Evolutionary conservation across 2,113 vertebrate species (phyloP).

Genomic region (Todiramphus saurophagus): DNA sequence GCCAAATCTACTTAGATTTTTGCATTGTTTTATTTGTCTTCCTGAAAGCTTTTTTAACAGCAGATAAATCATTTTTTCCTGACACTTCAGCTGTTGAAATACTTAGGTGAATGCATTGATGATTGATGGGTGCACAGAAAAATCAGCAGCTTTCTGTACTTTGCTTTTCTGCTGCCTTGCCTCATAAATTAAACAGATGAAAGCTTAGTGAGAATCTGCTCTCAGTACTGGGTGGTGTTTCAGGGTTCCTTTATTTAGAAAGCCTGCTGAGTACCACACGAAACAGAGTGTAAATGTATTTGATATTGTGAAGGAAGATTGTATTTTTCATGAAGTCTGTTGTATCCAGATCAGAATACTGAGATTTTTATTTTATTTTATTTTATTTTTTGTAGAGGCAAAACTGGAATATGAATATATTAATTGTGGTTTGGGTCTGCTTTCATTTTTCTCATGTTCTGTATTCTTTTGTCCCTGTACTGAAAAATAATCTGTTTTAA

Average conservation of each 20-base stretch:
- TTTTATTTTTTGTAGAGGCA: neutral
- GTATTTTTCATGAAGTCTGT: neutral
- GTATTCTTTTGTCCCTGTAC: neutral
- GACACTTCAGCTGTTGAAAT: constrained; percentile 8
- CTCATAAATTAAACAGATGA: constrained; percentile 25
- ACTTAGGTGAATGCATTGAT: neutral
- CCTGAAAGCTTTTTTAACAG: constrained; percentile 8
- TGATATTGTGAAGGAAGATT: neutral
- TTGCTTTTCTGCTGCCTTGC: neutral
- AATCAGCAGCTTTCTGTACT: constrained; percentile 12
- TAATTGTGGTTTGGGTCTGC: neutral
- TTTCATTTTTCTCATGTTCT: neutral
- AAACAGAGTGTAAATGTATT: neutral
- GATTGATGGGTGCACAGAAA: neutral
- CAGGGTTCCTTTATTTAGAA: neutral
- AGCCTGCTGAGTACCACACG: neutral
- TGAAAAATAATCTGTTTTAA: neutral
- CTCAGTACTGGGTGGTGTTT: neutral
- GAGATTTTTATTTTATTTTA: neutral
- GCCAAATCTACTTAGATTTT: neutral
- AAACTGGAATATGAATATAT: neutral
- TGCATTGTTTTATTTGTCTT: neutral
- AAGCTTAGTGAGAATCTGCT: neutral
- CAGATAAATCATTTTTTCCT: neutral
- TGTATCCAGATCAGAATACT: neutral